phyloP scores from a whole-genome alignment of 2,888 invertebrate species.

The Hirtodrosophila alboralis region DNA sequence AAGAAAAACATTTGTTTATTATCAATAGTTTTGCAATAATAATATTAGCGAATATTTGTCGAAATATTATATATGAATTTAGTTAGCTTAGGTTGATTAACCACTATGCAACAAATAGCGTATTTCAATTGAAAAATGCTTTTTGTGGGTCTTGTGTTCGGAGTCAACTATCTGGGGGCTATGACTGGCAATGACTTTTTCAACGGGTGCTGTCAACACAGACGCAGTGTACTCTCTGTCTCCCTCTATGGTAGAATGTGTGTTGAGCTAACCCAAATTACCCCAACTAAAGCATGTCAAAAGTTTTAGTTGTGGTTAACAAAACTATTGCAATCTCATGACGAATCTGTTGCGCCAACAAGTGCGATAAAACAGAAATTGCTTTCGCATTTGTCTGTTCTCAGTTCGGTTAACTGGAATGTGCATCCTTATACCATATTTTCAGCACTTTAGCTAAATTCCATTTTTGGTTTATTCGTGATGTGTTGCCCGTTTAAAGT shows the following conservation, averaged over 20 bases:
- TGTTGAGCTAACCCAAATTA: background rate
- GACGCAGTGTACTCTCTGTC: too few species aligned
- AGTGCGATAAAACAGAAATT: conserved; percentile 43
- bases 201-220: conserved; percentile 13
- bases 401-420: conserved; percentile 1
- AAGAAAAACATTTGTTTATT: too few species aligned
- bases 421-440: conserved; percentile 8
- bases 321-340: conserved; percentile 25
- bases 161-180: background rate
- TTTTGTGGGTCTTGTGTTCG: background rate
- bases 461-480: conserved; percentile 3
- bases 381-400: conserved; percentile 32
- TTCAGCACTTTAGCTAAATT: background rate
- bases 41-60: too few species aligned
- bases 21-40: too few species aligned
- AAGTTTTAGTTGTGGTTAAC: conserved; percentile 20
- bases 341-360: conserved; percentile 28
- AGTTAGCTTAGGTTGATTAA: too few species aligned
- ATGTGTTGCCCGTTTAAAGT: conserved; percentile 45
- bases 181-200: conserved; percentile 3
- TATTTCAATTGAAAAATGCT: conserved; percentile 4
- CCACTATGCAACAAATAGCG: conserved; percentile 1
- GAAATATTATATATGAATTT: too few species aligned
- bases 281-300: background rate
- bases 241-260: too few species aligned